phyloP scores from a whole-genome alignment of 2,113 vertebrate species.

The Orycteropus afer region DNA sequence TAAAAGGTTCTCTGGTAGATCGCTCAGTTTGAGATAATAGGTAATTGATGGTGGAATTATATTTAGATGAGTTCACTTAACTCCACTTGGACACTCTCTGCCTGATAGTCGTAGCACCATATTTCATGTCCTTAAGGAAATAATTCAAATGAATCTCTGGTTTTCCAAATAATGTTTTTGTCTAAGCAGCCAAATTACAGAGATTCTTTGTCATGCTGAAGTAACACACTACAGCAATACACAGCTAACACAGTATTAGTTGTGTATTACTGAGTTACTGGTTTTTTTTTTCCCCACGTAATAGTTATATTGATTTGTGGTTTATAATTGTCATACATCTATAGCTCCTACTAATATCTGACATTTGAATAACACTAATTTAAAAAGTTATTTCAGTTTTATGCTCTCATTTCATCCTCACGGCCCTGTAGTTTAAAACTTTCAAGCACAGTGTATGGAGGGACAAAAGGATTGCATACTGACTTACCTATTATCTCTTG shows the following conservation, averaged over 20 bases:
- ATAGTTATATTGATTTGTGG: neutral
- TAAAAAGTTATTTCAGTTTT: conserved; percentile 31
- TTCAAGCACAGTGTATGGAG: conserved; percentile 13
- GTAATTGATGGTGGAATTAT: neutral
- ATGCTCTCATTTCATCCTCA: conserved; percentile 6
- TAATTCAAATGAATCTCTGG: neutral
- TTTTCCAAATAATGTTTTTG: conserved; percentile 5
- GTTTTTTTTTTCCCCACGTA: neutral
- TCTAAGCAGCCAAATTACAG: neutral
- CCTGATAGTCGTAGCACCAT: neutral
- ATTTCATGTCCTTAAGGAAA: conserved; percentile 12
- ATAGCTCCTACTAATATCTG: neutral
- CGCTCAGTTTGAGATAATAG: conserved; percentile 29
- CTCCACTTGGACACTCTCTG: neutral
- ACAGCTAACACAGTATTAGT: no score
- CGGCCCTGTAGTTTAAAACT: neutral
- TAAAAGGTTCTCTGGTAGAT: neutral
- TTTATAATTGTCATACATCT: neutral
- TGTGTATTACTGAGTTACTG: neutral
- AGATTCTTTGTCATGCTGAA: conserved; percentile 1
- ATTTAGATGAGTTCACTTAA: conserved; percentile 24
- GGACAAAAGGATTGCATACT: neutral
- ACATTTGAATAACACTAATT: conserved; percentile 7
- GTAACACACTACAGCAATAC: neutral
- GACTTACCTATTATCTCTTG: neutral